Evolutionary conservation across 2,888 invertebrate species (phyloP), one percentile per base, ranked within the genome.

Genomic region (Seira sanloemensis): DNA sequence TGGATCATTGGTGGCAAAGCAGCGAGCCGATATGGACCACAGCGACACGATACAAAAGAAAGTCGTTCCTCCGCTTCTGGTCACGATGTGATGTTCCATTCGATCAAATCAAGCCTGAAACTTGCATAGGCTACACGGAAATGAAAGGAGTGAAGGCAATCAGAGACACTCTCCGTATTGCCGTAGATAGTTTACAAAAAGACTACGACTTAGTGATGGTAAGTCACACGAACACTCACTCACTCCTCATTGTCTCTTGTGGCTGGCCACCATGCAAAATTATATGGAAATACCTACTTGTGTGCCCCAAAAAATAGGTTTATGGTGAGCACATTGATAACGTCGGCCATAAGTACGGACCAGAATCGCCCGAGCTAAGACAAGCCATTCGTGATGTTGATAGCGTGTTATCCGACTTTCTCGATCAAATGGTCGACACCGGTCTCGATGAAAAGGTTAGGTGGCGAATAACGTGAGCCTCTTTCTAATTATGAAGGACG

Each of bases 341-440:
- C 75, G 85, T 90, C 76, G 91, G 91, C 2, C 91, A 91, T 85
- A 79, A 86, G 21, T 88, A 86, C 68, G 91, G 91, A 9, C 91
- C 91, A 0, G 88, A 90, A 23, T 90, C 90, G 1, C 77, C 86
- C 4, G 89, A 91, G 68, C 76, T 90, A 58, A 88, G 89, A 27
- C 77, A 89, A 77, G 90, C 90, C 16, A 82, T 91, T 2, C 85
- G 88, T 37, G 90, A 90, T 66, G 87, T 91, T 24, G 91, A 91
- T 78, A 81, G 85, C 9, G 89, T 88, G 2, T 77, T 91, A 24
- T 74, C 86, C 27, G 88, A 86, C 23, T 88, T 91, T 58, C 86
- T 90, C 73, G 90, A 90, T 68, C 86, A 89, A 71, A 79, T 91
- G 80, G 87, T 90, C 23, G 88, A 90, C 54, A 87, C 89, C 12